Evolutionary conservation across 2,888 invertebrate genomes (phyloP), one percentile per base, ranked within the genome.

Genomic region (Octonoba sinensis): DNA sequence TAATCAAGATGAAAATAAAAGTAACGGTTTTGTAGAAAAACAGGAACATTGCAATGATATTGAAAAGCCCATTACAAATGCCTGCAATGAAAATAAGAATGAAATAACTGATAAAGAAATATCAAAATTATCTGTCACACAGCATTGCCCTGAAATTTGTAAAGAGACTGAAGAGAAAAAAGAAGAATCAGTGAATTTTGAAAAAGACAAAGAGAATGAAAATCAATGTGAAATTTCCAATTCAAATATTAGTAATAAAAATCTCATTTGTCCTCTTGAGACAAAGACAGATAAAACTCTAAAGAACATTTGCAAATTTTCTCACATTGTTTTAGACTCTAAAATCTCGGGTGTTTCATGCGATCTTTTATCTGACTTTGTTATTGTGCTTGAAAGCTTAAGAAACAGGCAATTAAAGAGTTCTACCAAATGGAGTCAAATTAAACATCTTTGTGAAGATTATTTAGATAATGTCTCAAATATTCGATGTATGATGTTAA

Each of bases 331-430:
- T 16, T 13, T 83, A 22, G 83, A 79, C 49, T 47, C 60, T 16
- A 65, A 83, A 57, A 36, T 83, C 12, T 71, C 57, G 13, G 75
- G 71, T 59, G 20, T 83, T 12, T 59, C 83, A 36, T 47, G 46
- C 18, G 46, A 56, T 56, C 49, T 79, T 11, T 20, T 75, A 8
- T 76, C 76, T n/a, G 83, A 83, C 57, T 79, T 83, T 66, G 79
- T 83, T 4, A 75, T 66, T 18, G 74, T 83, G 12, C 49, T 83
- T 13, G 83, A 83, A 51, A 77, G 83, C 56, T 51, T 79, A 59
- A 69, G 83, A 66, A 75, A 79, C 54, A 60, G 56, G 27, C 75
- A 79, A 15, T 60, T 83, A 18, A 83, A 83, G 18, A 72, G 71
- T 57, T 70, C 67, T 12, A 60, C 16, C 18, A 73, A 74, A 27